Evolutionary conservation across 2,797 vertebrate species (phyloP).

Genomic region (Acanthurus lineatus): DNA sequence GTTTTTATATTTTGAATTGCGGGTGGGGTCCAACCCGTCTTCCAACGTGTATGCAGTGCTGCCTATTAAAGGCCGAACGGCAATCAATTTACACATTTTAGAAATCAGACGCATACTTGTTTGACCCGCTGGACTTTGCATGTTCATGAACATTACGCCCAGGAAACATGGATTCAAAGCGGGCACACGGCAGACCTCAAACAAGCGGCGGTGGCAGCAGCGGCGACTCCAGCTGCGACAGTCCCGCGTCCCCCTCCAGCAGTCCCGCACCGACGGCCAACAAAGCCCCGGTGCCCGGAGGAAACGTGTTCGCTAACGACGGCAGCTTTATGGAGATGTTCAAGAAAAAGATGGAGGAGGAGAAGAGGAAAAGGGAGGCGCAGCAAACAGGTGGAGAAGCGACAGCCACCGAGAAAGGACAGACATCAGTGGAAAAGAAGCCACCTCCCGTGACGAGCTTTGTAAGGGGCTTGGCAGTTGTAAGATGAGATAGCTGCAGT

Average conservation of each 20-base stretch:
- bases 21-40: slow-evolving; percentile 31
- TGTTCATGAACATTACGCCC: slow-evolving; percentile 5
- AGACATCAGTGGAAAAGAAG: slow-evolving; percentile 83
- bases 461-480: slow-evolving; percentile 89
- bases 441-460: slow-evolving; percentile 85
- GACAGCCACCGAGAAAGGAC: slow-evolving; percentile 77
- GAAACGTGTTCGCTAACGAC: slow-evolving; percentile 95
- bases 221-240: slow-evolving; percentile 74
- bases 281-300: slow-evolving; percentile 50
- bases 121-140: slow-evolving; percentile 9
- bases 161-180: slow-evolving; percentile 73
- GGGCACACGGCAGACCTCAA: slow-evolving; percentile 36
- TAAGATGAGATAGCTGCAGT: slow-evolving; percentile 75
- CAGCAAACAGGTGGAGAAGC: slow-evolving; percentile 79
- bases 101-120: not conserved
- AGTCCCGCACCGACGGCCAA: slow-evolving; percentile 65
- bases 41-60: not conserved
- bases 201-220: slow-evolving; percentile 50
- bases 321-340: slow-evolving; percentile 98
- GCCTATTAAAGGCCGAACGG: slow-evolving; percentile 2
- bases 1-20: not conserved
- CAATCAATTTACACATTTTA: slow-evolving; percentile 13
- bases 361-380: slow-evolving; percentile 87
- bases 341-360: slow-evolving; percentile 93
- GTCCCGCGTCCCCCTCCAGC: slow-evolving; percentile 73